Percentiles rank a stretch among this genome's conserved stretches.
phyloP scores from a whole-genome alignment of 2,113 vertebrate species.

The Elephas maximus region DNA sequence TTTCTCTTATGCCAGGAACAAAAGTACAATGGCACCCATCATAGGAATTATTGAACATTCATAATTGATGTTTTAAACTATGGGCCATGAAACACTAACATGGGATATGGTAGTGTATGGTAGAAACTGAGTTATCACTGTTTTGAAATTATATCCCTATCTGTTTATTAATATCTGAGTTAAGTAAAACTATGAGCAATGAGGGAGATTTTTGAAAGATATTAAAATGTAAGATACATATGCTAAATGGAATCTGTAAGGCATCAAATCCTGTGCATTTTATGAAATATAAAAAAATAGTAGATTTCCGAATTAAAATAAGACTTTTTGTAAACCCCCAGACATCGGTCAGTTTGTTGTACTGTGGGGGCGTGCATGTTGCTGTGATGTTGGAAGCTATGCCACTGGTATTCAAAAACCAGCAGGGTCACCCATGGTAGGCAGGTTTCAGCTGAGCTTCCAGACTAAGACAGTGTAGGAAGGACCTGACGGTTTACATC shows the following conservation, averaged over 20 bases:
- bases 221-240: neutral
- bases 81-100: neutral
- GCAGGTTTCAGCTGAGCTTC: too few relatives aligned
- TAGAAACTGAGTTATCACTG: neutral
- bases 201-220: neutral
- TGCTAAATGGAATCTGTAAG: neutral
- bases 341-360: too few relatives aligned
- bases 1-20: neutral
- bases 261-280: slow-evolving; percentile 47
- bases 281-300: neutral
- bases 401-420: too few relatives aligned
- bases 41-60: neutral
- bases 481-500: too few relatives aligned
- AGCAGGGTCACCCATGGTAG: too few relatives aligned
- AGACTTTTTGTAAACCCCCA: too few relatives aligned
- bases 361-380: too few relatives aligned
- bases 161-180: neutral
- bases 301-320: neutral
- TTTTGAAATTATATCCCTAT: neutral
- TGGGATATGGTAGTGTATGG: neutral
- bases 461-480: too few relatives aligned
- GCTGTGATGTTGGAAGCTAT: too few relatives aligned
- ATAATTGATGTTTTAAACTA: neutral
- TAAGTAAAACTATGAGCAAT: neutral
- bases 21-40: neutral